Conservation (phyloP, 92 coral and sea anemone genomes). For the Porites cylindrica region DNA sequence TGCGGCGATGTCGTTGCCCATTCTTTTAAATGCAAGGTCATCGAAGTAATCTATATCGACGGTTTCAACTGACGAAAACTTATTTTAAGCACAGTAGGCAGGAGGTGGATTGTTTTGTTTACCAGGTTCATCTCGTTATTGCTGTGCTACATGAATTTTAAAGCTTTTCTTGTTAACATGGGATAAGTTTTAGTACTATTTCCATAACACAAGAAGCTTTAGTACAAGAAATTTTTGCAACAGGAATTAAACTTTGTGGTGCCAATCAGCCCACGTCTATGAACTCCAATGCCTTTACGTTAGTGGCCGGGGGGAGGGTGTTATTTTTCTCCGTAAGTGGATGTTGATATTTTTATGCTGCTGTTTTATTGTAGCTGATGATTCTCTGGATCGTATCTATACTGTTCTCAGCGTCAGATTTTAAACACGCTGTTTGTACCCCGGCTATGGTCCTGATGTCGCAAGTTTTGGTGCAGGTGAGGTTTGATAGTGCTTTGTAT, state of each 20-base stretch:
- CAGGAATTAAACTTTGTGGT: no score
- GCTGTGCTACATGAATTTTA: constrained; percentile 58
- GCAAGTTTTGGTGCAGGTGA: constrained; percentile 90
- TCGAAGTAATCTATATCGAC: no score
- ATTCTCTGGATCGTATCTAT: constrained; percentile 82
- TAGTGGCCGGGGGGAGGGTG: no score
- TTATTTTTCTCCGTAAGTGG: neutral
- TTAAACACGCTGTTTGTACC: constrained; percentile 91
- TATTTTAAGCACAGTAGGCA: constrained; percentile 58
- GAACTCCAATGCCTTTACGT: no score
- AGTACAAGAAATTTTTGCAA: neutral
- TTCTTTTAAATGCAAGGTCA: no score
- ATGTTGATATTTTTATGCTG: neutral
- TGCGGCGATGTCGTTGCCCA: no score
- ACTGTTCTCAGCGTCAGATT: constrained; percentile 94
- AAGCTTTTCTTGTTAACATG: constrained; percentile 28
- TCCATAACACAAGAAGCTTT: constrained; percentile 20
- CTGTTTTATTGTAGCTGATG: constrained; percentile 70
- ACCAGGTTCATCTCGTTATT: constrained; percentile 64
- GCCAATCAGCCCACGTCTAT: no score
- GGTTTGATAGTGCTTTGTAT: no score
- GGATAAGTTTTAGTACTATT: neutral
- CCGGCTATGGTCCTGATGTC: constrained; percentile 86
- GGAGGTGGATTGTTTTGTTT: constrained; percentile 55
- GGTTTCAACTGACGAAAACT: neutral